A percentile compares a stretch with the other conserved stretches of the same genome.
These are phyloP conservation scores for Atherix ibis DNA, from an alignment of 2,888 invertebrate genomes.

Conservation along the genomic window DNA sequence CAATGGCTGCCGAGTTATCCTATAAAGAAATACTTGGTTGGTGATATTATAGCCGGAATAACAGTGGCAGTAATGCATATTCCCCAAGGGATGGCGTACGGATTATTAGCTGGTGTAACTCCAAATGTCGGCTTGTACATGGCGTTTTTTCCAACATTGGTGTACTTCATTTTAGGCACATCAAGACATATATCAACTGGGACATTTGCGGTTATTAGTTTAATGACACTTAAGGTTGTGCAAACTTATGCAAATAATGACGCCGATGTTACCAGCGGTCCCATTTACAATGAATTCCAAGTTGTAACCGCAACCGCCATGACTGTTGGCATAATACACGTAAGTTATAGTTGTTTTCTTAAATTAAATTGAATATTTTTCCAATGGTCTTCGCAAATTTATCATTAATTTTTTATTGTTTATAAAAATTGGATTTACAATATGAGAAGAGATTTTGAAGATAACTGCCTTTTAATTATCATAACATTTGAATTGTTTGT, in stretches of 20 bases:
- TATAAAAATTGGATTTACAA: not conserved
- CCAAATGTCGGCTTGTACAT: constrained; percentile 58
- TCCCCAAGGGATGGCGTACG: constrained; percentile 67
- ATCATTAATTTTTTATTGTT: not conserved
- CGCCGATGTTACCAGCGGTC: not conserved
- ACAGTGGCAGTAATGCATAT: constrained; percentile 78
- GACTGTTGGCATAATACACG: constrained; percentile 52
- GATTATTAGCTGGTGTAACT: constrained; percentile 47
- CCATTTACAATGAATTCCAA: constrained; percentile 40
- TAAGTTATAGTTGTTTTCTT: constrained; percentile 24
- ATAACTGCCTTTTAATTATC: no score
- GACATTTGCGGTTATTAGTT: constrained; percentile 65
- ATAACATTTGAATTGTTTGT: no score
- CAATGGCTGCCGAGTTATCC: constrained; percentile 48
- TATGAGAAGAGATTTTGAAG: no score
- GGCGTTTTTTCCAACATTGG: constrained; percentile 71
- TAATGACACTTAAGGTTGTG: constrained; percentile 70
- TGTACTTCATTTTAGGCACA: constrained; percentile 69
- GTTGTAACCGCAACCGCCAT: constrained; percentile 61
- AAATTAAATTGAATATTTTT: not conserved
- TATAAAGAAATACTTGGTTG: constrained; percentile 40
- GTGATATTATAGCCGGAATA: constrained; percentile 66
- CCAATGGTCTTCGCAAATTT: no score
- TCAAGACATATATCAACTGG: constrained; percentile 73
- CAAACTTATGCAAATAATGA: constrained; percentile 32